Percentiles rank a stretch among this genome's conserved stretches.
These are phyloP conservation scores for Cheilosia vulpina DNA, from an alignment of 2,888 invertebrate genomes.

Conservation along the genomic window DNA sequence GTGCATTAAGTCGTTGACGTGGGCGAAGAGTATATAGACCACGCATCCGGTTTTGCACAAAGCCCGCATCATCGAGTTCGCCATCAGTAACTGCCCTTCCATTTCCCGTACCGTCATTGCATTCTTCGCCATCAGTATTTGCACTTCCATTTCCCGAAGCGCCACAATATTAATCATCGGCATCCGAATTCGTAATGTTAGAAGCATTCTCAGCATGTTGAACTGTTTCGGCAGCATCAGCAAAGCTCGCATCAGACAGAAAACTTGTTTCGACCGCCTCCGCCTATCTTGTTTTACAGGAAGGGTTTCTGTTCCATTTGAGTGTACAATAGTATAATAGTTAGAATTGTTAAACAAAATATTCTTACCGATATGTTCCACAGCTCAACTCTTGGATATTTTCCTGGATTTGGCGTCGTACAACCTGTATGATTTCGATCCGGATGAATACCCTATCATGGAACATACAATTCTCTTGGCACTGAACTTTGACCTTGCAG, in stretches of 20 bases:
- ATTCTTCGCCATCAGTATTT: no score
- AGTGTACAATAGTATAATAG: slow-evolving; percentile 7
- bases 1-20: slow-evolving; percentile 15
- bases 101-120: neutral
- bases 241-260: neutral
- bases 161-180: neutral
- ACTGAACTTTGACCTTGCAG: slow-evolving; percentile 3
- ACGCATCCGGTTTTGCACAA: no score
- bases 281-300: neutral
- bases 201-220: slow-evolving; percentile 1
- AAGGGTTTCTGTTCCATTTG: neutral
- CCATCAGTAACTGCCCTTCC: neutral
- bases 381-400: slow-evolving; percentile 15
- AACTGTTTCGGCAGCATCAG: neutral
- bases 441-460: slow-evolving; percentile 9
- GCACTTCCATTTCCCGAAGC: neutral
- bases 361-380: slow-evolving; percentile 1
- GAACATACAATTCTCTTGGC: neutral
- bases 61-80: no score
- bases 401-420: slow-evolving; percentile 8
- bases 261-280: slow-evolving; percentile 6
- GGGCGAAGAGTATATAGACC: no score
- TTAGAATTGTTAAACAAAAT: slow-evolving; percentile 15
- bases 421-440: slow-evolving; percentile 16
- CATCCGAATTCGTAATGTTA: neutral